phyloP scores from a whole-genome alignment of 2,797 vertebrate genomes.

The Pseudochirops cupreus region DNA sequence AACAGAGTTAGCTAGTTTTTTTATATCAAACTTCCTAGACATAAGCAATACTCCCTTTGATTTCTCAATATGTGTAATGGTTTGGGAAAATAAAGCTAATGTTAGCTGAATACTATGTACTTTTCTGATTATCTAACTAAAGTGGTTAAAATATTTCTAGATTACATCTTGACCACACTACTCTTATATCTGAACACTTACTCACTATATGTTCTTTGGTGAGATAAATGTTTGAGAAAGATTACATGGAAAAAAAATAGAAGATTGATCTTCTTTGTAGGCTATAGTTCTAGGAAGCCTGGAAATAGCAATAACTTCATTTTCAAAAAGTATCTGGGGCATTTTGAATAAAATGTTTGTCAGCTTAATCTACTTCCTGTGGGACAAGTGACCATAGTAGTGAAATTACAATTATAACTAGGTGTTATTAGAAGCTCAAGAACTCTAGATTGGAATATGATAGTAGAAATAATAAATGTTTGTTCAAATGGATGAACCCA shows the following conservation, averaged over 20 bases:
- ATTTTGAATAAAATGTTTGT: constrained; percentile 57
- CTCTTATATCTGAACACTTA: constrained; percentile 37
- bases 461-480: neutral
- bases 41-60: constrained; percentile 3
- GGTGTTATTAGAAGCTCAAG: neutral
- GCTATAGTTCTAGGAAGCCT: constrained; percentile 48
- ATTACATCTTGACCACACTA: constrained; percentile 45
- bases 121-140: constrained; percentile 58
- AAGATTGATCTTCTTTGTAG: constrained; percentile 39
- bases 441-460: neutral
- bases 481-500: neutral
- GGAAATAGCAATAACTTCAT: constrained; percentile 31
- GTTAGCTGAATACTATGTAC: constrained; percentile 53
- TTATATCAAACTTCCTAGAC: constrained; percentile 19
- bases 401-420: neutral
- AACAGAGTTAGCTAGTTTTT: constrained; percentile 10
- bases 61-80: constrained; percentile 32
- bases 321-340: constrained; percentile 35
- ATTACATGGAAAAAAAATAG: constrained; percentile 46
- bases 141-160: constrained; percentile 45
- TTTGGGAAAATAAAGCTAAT: constrained; percentile 10
- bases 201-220: constrained; percentile 42
- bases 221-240: constrained; percentile 51
- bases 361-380: constrained; percentile 64
- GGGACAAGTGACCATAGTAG: constrained; percentile 44